A percentile compares a stretch with the other conserved stretches of the same genome.
phyloP scores from a whole-genome alignment of 2,113 vertebrate genomes.

The Oncorhynchus masou region DNA sequence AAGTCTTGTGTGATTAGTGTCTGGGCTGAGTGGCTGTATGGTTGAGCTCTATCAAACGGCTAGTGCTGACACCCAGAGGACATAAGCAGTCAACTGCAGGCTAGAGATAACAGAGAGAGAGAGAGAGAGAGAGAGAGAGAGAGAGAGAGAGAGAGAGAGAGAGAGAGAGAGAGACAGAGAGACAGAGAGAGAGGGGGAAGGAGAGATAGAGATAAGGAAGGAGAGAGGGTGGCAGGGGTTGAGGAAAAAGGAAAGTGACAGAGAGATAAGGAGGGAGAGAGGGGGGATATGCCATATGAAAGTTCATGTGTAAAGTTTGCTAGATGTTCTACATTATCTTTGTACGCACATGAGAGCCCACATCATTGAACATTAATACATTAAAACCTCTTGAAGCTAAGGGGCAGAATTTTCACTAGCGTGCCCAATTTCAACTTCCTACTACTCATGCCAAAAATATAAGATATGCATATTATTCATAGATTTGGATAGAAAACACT shows the following conservation, averaged over 20 bases:
- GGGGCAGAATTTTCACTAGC: too few relatives aligned
- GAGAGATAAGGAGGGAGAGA: neutral
- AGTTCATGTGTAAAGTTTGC: too few relatives aligned
- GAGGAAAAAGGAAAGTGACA: neutral
- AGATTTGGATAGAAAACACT: too few relatives aligned
- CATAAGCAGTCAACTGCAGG: conserved; percentile 69
- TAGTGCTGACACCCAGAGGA: conserved; percentile 80
- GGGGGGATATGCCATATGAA: conserved; percentile 15
- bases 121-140: neutral
- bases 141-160: neutral
- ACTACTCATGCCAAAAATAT: too few relatives aligned
- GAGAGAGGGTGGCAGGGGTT: neutral
- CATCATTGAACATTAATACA: too few relatives aligned
- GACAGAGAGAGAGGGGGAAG: neutral
- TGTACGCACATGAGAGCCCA: too few relatives aligned
- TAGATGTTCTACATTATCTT: too few relatives aligned
- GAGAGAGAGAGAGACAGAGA: neutral
- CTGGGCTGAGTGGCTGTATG: conserved; percentile 20
- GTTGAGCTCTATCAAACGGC: conserved; percentile 55
- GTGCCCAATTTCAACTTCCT: too few relatives aligned
- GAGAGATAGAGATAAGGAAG: neutral
- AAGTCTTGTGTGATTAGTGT: conserved; percentile 32
- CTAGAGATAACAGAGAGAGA: conserved; percentile 50
- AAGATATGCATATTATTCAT: too few relatives aligned
- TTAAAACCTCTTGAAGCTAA: too few relatives aligned